A percentile compares a stretch with the other conserved stretches of the same genome.
Evolutionary conservation across 2,797 vertebrate genomes (phyloP).

Genomic region (Furcifer pardalis): DNA sequence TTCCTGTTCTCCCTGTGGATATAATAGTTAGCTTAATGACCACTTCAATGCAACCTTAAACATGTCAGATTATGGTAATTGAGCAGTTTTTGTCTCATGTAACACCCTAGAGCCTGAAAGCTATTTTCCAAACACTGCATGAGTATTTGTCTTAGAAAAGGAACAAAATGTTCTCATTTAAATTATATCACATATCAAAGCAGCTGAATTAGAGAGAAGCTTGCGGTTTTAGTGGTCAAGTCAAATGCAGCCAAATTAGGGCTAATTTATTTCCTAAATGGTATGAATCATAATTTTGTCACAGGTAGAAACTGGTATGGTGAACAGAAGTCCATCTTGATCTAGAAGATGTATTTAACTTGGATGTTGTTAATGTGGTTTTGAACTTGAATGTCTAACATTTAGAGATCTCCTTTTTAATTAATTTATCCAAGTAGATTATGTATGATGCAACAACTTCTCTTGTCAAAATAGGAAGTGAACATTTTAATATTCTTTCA

Average conservation of each 20-base stretch:
- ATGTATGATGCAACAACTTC: neutral
- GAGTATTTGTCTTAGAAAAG: neutral
- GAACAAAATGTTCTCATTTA: conserved; percentile 15
- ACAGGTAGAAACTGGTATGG: neutral
- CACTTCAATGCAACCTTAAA: neutral
- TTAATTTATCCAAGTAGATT: neutral
- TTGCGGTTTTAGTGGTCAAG: neutral
- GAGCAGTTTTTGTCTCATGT: neutral
- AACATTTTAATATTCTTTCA: neutral
- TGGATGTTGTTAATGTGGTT: neutral
- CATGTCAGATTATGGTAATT: neutral
- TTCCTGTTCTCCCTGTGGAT: neutral
- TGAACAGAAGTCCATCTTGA: neutral
- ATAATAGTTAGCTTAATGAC: neutral
- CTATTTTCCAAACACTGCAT: neutral
- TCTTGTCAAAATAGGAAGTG: no score
- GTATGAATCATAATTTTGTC: neutral
- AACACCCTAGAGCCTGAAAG: neutral
- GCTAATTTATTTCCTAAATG: conserved; percentile 11
- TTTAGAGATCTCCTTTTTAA: neutral
- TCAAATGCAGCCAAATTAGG: conserved; percentile 25
- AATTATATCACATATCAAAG: neutral
- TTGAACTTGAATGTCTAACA: neutral
- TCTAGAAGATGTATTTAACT: neutral
- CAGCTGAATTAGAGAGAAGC: conserved; percentile 4